phyloP scores from a whole-genome alignment of 2,797 vertebrate species.

The Ctenosaura bakeri region DNA sequence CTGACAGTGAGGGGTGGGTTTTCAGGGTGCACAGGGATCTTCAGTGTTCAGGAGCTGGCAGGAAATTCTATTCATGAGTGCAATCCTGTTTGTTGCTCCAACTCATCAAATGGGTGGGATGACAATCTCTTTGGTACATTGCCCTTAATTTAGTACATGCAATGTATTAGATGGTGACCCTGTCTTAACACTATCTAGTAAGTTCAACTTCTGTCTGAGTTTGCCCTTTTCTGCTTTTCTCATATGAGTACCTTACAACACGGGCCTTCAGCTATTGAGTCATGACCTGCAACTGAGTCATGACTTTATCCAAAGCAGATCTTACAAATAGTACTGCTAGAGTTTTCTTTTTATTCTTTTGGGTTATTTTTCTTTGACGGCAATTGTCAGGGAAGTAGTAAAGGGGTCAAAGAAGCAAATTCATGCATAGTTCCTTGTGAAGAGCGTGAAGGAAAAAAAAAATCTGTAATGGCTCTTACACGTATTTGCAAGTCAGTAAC shows the following conservation, averaged over 20 bases:
- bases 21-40: not conserved
- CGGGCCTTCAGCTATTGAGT: not conserved
- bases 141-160: not conserved
- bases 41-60: not conserved
- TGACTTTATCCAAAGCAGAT: not conserved
- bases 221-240: slow-evolving; percentile 5
- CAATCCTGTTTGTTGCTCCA: too few relatives aligned
- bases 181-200: too few relatives aligned
- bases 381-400: not conserved
- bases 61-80: not conserved
- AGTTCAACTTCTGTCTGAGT: not conserved
- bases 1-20: not conserved
- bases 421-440: not conserved
- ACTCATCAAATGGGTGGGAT: not conserved
- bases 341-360: not conserved
- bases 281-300: not conserved
- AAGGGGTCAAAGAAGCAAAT: not conserved
- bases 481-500: not conserved
- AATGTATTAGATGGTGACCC: not conserved
- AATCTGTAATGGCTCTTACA: not conserved
- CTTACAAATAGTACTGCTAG: not conserved
- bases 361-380: not conserved
- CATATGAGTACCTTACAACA: not conserved
- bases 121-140: not conserved
- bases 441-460: not conserved